phyloP scores from a whole-genome alignment of 2,888 invertebrate species.

The Dasypolia templi region DNA sequence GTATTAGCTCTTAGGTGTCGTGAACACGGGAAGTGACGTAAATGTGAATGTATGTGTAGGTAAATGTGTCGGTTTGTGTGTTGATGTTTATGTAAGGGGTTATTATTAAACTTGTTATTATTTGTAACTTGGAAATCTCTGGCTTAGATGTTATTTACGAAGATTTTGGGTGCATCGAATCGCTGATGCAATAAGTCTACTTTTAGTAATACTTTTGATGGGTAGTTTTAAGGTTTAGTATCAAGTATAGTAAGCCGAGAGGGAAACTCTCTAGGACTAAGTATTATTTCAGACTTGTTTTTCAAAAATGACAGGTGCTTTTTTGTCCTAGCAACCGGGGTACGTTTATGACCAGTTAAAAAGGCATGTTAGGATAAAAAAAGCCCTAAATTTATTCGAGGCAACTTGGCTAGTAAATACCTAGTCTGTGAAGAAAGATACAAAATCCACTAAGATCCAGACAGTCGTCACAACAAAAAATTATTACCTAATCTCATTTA shows the following conservation, averaged over 20 bases:
- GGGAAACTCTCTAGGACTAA: neutral
- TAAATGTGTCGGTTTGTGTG: constrained; percentile 30
- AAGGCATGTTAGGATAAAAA: neutral
- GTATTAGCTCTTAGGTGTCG: constrained; percentile 32
- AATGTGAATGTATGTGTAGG: constrained; percentile 34
- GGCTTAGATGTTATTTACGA: neutral
- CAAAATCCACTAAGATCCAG: neutral
- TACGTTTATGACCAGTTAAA: neutral
- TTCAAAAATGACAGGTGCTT: neutral
- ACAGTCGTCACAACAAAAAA: neutral
- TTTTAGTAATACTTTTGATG: neutral
- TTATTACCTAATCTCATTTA: neutral
- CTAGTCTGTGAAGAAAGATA: neutral
- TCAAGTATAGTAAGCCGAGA: neutral
- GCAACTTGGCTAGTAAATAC: neutral
- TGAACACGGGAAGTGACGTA: constrained; percentile 48
- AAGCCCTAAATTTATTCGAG: neutral
- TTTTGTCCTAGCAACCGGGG: neutral
- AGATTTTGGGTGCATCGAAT: neutral
- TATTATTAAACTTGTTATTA: neutral
- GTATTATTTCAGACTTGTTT: neutral
- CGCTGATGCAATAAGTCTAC: neutral
- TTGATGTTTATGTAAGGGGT: constrained; percentile 30
- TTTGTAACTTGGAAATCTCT: neutral
- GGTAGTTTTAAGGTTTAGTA: neutral